phyloP scores from a whole-genome alignment of 2,888 invertebrate species.

The Tolmerus cingulatus region DNA sequence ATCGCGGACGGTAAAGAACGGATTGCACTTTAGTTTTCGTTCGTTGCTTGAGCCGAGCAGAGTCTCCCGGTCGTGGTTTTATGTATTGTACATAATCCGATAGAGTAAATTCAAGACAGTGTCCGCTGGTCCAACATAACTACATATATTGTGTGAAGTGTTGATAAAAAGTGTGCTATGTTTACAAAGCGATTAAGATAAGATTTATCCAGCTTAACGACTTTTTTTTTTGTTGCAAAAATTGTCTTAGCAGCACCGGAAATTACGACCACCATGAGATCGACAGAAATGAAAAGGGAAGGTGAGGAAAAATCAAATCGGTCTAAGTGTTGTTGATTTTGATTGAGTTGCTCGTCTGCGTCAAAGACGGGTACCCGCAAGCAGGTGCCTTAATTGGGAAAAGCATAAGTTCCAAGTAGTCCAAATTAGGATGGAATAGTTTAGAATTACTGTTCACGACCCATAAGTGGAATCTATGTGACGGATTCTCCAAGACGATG shows the following conservation, averaged over 20 bases:
- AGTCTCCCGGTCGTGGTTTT: neutral
- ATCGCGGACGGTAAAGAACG: slow-evolving; percentile 1
- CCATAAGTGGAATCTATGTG: neutral
- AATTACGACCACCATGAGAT: slow-evolving; percentile 3
- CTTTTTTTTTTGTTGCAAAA: neutral
- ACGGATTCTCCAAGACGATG: neutral
- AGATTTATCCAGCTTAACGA: neutral
- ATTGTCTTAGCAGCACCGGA: neutral
- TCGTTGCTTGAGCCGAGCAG: slow-evolving; percentile 21
- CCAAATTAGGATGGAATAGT: neutral
- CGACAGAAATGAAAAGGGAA: slow-evolving; percentile 32
- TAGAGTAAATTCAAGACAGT: neutral
- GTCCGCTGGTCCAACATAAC: neutral
- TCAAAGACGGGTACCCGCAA: neutral
- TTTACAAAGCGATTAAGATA: slow-evolving; percentile 20
- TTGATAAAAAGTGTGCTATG: slow-evolving; percentile 18
- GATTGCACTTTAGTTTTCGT: slow-evolving; percentile 31
- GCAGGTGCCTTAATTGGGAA: slow-evolving; percentile 20
- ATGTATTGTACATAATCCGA: neutral
- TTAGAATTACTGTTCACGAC: slow-evolving; percentile 13
- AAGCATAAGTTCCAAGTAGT: neutral
- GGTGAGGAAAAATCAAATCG: slow-evolving; percentile 12
- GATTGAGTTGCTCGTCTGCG: neutral
- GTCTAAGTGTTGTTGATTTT: neutral
- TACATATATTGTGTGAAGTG: neutral